Evolutionary conservation across 2,113 vertebrate species (phyloP).

Genomic region (Daubentonia madagascariensis): DNA sequence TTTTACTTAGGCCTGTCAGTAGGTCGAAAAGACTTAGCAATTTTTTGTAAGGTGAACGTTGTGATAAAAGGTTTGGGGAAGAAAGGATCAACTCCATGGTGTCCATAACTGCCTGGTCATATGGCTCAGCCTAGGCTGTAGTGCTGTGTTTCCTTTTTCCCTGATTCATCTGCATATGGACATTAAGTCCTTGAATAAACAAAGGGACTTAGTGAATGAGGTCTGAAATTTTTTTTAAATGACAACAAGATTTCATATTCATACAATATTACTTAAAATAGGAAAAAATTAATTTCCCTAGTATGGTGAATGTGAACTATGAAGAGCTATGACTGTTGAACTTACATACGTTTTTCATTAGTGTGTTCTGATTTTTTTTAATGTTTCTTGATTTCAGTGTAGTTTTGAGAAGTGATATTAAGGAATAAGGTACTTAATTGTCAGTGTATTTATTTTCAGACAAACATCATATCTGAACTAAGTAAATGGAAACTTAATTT

Average conservation of each 20-base stretch:
- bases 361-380: background rate
- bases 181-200: background rate
- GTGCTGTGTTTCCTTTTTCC: background rate
- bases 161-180: background rate
- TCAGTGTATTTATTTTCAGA: constrained; percentile 81
- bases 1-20: background rate
- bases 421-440: constrained; percentile 31
- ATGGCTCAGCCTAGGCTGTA: background rate
- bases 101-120: background rate
- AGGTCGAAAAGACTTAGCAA: background rate
- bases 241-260: background rate
- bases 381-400: background rate
- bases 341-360: background rate
- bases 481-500: constrained; percentile 93
- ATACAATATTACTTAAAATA: constrained; percentile 19
- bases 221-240: background rate
- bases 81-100: background rate
- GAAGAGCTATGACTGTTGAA: background rate
- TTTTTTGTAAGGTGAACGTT: background rate
- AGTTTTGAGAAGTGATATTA: constrained; percentile 21
- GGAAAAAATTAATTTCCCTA: background rate
- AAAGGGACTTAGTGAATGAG: background rate
- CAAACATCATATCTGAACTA: constrained; percentile 92
- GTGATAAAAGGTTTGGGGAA: background rate
- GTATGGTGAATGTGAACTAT: background rate